Evolutionary conservation across 2,797 vertebrate genomes (phyloP).

Genomic region (Psittacula echo): DNA sequence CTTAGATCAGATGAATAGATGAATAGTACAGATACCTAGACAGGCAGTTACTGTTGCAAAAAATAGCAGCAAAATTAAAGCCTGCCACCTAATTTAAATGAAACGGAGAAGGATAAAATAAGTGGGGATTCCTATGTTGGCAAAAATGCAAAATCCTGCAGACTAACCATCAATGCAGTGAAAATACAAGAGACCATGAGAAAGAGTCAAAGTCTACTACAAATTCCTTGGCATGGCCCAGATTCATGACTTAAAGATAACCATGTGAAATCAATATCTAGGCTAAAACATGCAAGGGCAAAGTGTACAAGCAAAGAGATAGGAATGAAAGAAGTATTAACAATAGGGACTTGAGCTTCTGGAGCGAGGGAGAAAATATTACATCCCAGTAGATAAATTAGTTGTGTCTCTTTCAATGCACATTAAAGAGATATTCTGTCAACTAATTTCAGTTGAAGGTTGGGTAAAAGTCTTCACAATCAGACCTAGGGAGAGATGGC

Average conservation of each 20-base stretch:
- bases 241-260: not conserved
- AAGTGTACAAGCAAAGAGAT: not conserved
- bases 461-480: not conserved
- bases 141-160: not conserved
- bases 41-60: not conserved
- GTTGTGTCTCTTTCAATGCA: not conserved
- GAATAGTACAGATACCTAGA: not conserved
- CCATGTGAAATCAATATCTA: constrained; percentile 15
- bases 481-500: not conserved
- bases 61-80: not conserved
- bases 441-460: not conserved
- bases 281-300: not conserved
- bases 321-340: not conserved
- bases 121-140: not conserved
- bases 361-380: not conserved
- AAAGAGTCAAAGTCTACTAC: not conserved
- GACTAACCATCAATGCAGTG: not conserved
- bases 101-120: not conserved
- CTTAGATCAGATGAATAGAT: not conserved
- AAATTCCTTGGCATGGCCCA: not conserved
- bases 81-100: not conserved
- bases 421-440: not conserved
- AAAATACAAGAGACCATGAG: not conserved
- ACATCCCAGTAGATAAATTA: not conserved
- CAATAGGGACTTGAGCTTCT: not conserved